phyloP scores from a whole-genome alignment of 1,140 invertebrate species.

The Ostrea denselamellosa region DNA sequence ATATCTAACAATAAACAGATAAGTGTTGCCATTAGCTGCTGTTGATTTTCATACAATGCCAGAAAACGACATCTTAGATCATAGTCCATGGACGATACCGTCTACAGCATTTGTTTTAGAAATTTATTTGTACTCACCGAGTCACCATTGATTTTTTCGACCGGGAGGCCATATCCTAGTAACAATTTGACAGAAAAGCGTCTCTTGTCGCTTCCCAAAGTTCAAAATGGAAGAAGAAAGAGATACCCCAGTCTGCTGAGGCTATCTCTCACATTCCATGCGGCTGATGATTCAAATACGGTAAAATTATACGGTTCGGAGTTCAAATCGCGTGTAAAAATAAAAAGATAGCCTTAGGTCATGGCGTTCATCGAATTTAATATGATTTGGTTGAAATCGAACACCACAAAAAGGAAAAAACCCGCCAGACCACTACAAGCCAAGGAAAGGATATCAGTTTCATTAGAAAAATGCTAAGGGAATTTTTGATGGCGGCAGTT shows the following conservation, averaged over 20 bases:
- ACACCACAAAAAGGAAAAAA: conserved; percentile 18
- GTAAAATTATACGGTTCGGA: conserved; percentile 26
- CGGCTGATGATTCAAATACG: conserved; percentile 25
- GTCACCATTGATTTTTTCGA: conserved; percentile 16
- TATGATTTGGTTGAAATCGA: conserved; percentile 36
- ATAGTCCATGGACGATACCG: background rate
- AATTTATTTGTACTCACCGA: conserved; percentile 26
- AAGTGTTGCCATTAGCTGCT: conserved; percentile 1
- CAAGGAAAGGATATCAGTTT: conserved; percentile 7
- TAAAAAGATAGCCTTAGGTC: conserved; percentile 31
- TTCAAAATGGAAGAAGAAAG: background rate
- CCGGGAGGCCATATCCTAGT: background rate
- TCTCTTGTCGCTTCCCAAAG: background rate
- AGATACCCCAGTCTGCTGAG: background rate
- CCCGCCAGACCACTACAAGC: background rate
- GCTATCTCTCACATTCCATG: conserved; percentile 7
- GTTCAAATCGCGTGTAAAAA: conserved; percentile 32
- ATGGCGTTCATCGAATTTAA: conserved; percentile 28
- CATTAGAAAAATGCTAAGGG: conserved; percentile 10
- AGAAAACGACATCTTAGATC: conserved; percentile 31
- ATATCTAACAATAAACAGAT: conserved; percentile 20
- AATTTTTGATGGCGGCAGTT: conserved; percentile 13
- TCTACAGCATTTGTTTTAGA: background rate
- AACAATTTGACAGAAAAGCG: background rate
- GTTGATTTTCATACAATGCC: conserved; percentile 1